phyloP scores from a whole-genome alignment of 2,797 vertebrate genomes.

The Bovichtus variegatus region DNA sequence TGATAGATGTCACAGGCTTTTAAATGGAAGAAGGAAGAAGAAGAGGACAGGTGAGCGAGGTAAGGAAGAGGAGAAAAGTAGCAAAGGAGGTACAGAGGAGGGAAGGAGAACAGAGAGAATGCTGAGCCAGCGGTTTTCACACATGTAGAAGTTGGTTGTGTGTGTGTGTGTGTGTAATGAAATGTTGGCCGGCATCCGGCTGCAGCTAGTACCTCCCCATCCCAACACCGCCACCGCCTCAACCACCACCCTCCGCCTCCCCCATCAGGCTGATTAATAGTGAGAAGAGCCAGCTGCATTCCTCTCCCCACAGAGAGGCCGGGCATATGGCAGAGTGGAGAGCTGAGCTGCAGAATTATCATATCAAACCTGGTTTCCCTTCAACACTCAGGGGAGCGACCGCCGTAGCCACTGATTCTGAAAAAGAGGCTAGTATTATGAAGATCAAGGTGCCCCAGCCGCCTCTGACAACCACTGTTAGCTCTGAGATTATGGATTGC shows the following conservation, averaged over 20 bases:
- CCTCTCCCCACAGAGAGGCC: constrained; percentile 80
- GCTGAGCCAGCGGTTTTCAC: constrained; percentile 71
- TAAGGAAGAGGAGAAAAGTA: constrained; percentile 41
- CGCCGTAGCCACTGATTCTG: constrained; percentile 53
- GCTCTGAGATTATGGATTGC: constrained; percentile 62
- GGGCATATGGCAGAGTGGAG: constrained; percentile 82
- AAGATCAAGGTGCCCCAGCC: constrained; percentile 76
- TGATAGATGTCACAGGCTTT: constrained; percentile 75
- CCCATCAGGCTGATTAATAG: constrained; percentile 81
- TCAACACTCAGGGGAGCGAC: constrained; percentile 67
- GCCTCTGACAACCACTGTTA: constrained; percentile 70
- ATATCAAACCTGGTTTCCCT: constrained; percentile 83
- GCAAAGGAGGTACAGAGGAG: constrained; percentile 37
- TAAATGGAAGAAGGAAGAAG: constrained; percentile 55
- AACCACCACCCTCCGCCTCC: constrained; percentile 41
- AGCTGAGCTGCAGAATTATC: constrained; percentile 83
- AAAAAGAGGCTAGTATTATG: constrained; percentile 63
- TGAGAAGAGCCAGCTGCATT: constrained; percentile 82
- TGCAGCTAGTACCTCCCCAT: constrained; percentile 44
- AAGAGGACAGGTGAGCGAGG: constrained; percentile 53
- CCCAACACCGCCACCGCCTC: constrained; percentile 39
- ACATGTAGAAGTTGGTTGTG: constrained; percentile 32
- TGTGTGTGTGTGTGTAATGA: constrained; percentile 24
- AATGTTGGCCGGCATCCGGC: constrained; percentile 62
- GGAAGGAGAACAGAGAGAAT: constrained; percentile 42